These are phyloP conservation scores for Lasioglossum malachurum DNA, from an alignment of 2,888 invertebrate genomes.

Conservation along the genomic window DNA sequence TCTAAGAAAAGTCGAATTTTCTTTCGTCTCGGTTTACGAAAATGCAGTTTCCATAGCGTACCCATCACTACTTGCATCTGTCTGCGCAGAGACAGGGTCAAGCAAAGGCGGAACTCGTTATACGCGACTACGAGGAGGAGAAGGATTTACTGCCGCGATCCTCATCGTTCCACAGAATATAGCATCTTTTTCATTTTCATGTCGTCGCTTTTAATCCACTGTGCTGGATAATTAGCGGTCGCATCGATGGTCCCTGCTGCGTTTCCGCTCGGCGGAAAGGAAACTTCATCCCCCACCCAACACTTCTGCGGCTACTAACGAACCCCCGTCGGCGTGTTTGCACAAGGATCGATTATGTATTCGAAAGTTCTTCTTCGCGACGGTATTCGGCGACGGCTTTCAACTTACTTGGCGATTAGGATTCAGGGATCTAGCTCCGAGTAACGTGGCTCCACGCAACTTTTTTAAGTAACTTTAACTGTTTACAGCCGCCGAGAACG, in stretches of 20 bases:
- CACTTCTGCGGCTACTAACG: conserved; percentile 30
- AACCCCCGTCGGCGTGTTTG: conserved; percentile 31
- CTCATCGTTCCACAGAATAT: conserved; percentile 50
- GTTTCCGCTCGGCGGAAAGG: not conserved
- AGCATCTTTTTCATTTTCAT: conserved; percentile 67
- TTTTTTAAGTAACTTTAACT: conserved; percentile 14
- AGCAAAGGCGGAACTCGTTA: conserved; percentile 52
- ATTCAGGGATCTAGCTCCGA: not conserved
- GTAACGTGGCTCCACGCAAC: not conserved
- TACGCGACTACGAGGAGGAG: conserved; percentile 35
- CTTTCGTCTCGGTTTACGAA: no score
- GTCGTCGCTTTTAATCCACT: conserved; percentile 59
- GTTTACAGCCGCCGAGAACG: not conserved
- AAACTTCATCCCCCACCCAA: conserved; percentile 6
- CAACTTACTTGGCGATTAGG: conserved; percentile 15
- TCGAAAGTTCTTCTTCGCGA: conserved; percentile 46
- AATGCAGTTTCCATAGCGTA: not conserved
- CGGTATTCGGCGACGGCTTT: not conserved
- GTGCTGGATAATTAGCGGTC: conserved; percentile 61
- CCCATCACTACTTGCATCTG: not conserved
- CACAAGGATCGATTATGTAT: conserved; percentile 41
- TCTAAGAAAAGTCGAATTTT: no score
- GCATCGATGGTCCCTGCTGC: conserved; percentile 43
- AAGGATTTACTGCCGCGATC: conserved; percentile 65
- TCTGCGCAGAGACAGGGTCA: conserved; percentile 18